phyloP scores from a whole-genome alignment of 1,140 invertebrate species.

The Drosophila parabipectinata region DNA sequence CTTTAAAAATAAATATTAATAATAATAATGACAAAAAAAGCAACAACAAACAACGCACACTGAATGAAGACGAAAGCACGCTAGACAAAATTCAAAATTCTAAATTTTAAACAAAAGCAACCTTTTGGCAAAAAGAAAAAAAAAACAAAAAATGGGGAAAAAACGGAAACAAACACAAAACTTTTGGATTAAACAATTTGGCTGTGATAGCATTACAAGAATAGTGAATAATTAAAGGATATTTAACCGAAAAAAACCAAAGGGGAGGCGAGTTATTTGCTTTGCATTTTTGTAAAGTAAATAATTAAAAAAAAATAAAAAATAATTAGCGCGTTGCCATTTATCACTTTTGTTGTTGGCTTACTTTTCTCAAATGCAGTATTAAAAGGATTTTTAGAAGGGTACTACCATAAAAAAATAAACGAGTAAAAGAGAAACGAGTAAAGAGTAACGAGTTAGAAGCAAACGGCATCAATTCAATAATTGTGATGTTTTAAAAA shows the following conservation, averaged over 20 bases:
- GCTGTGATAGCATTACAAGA: slow-evolving; percentile 83
- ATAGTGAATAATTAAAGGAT: slow-evolving; percentile 55
- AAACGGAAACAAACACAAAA: slow-evolving; percentile 61
- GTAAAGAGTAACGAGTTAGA: neutral
- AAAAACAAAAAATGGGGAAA: slow-evolving; percentile 36
- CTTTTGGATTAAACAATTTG: slow-evolving; percentile 84
- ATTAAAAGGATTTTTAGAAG: slow-evolving; percentile 48
- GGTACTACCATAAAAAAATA: neutral
- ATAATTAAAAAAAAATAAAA: slow-evolving; percentile 20
- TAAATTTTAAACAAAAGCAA: slow-evolving; percentile 75
- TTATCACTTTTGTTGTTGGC: slow-evolving; percentile 74
- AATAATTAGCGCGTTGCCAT: slow-evolving; percentile 36
- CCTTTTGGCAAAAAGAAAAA: slow-evolving; percentile 43
- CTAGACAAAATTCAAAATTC: slow-evolving; percentile 84
- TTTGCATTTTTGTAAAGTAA: slow-evolving; percentile 56
- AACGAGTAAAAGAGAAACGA: neutral
- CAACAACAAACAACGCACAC: slow-evolving; percentile 65
- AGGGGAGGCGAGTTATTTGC: slow-evolving; percentile 39
- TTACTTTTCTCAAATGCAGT: slow-evolving; percentile 70
- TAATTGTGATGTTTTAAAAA: slow-evolving; percentile 74
- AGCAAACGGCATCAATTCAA: slow-evolving; percentile 74
- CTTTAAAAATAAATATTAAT: slow-evolving; percentile 2
- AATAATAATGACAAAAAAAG: slow-evolving; percentile 28
- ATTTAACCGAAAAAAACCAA: slow-evolving; percentile 41
- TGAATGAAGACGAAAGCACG: slow-evolving; percentile 50